These are phyloP conservation scores for Epirrita christyi DNA, from an alignment of 2,888 invertebrate genomes.

Conservation along the genomic window DNA sequence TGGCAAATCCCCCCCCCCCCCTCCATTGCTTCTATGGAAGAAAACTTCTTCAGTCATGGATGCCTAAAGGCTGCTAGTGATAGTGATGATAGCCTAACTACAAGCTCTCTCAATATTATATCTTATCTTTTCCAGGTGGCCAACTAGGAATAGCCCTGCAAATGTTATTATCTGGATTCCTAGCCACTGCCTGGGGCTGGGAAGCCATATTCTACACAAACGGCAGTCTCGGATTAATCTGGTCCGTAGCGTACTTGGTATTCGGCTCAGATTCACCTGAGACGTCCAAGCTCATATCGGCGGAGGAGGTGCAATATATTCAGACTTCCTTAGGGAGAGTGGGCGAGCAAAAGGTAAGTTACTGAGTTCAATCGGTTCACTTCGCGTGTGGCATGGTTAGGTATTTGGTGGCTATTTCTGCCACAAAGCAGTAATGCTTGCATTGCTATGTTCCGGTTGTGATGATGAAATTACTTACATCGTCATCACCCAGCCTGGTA, in stretches of 20 bases:
- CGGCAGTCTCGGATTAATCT: slow-evolving; percentile 86
- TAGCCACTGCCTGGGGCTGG: slow-evolving; percentile 89
- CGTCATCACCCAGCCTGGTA: too few relatives aligned
- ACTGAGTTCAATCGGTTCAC: not conserved
- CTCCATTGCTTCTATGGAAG: too few relatives aligned
- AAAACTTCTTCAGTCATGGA: too few relatives aligned
- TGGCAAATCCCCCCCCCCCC: too few relatives aligned
- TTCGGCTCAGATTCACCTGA: slow-evolving; percentile 89
- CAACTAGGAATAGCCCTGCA: slow-evolving; percentile 92
- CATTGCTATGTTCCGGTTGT: not conserved
- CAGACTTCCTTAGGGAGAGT: slow-evolving; percentile 79
- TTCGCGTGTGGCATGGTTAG: not conserved
- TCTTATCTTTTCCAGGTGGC: slow-evolving; percentile 78
- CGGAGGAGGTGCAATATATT: slow-evolving; percentile 88
- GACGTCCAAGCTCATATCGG: slow-evolving; percentile 83
- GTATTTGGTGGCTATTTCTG: not conserved
- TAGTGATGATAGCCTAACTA: too few relatives aligned
- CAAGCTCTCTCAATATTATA: too few relatives aligned
- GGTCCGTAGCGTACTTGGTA: slow-evolving; percentile 85
- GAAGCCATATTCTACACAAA: slow-evolving; percentile 91
- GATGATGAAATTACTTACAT: not conserved
- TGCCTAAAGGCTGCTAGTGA: too few relatives aligned
- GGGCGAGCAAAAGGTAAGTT: slow-evolving; percentile 65
- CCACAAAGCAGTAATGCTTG: not conserved
- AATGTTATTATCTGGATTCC: slow-evolving; percentile 88